These are phyloP conservation scores for Pholis gunnellus DNA, from an alignment of 2,113 vertebrate species.

Conservation along the genomic window DNA sequence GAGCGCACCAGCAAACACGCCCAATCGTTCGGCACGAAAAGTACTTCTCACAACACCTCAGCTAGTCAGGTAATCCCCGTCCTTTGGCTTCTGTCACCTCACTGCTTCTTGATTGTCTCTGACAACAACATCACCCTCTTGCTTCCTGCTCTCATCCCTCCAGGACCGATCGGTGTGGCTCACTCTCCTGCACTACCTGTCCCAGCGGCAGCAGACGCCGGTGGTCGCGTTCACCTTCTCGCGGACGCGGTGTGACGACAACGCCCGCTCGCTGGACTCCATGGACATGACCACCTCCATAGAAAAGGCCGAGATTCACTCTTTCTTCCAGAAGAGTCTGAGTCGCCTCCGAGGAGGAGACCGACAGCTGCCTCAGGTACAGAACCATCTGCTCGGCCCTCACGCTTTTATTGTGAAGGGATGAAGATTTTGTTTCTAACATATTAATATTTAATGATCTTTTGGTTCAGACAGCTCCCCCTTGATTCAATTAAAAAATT, in stretches of 20 bases:
- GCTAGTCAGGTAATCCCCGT: slow-evolving; percentile 79
- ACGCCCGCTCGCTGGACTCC: slow-evolving; percentile 88
- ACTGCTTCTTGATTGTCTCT: background rate
- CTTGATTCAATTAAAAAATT: background rate
- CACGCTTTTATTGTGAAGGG: background rate
- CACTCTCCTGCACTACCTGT: slow-evolving; percentile 89
- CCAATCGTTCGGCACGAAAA: slow-evolving; percentile 92
- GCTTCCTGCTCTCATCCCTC: background rate
- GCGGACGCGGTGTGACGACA: slow-evolving; percentile 90
- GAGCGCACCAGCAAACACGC: slow-evolving; percentile 91
- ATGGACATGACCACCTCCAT: slow-evolving; percentile 88
- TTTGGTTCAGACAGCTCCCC: background rate
- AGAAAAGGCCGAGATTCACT: slow-evolving; percentile 91
- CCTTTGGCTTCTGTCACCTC: background rate
- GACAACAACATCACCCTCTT: too few relatives aligned
- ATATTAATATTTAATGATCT: slow-evolving; percentile 12
- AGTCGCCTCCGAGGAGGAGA: slow-evolving; percentile 90
- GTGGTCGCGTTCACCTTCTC: slow-evolving; percentile 95
- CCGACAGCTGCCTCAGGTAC: slow-evolving; percentile 92
- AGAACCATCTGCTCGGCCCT: background rate
- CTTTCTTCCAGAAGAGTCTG: slow-evolving; percentile 93
- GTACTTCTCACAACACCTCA: slow-evolving; percentile 83
- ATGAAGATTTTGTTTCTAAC: background rate
- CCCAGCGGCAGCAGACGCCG: slow-evolving; percentile 88
- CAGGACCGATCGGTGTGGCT: slow-evolving; percentile 92